phyloP scores from a whole-genome alignment of 2,797 vertebrate species.

The Hephaestus fuliginosus region DNA sequence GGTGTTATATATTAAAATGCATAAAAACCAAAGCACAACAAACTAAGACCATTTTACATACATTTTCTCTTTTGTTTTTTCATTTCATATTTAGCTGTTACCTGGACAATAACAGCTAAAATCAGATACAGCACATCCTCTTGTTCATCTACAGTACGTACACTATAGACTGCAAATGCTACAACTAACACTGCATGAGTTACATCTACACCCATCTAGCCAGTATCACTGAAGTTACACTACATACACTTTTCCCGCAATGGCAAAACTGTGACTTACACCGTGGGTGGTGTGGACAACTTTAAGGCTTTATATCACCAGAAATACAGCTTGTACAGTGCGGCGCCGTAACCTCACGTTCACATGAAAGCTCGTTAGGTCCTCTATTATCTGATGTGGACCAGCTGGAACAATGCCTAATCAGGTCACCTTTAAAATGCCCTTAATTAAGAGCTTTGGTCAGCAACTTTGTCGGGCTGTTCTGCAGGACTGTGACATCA shows the following conservation, averaged over 20 bases:
- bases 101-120: not conserved
- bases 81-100: not conserved
- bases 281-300: not conserved
- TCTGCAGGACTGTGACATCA: constrained; percentile 8
- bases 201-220: not conserved
- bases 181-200: not conserved
- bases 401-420: constrained; percentile 39
- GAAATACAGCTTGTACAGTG: not conserved
- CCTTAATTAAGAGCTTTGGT: constrained; percentile 32
- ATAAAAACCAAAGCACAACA: not conserved
- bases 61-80: not conserved
- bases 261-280: not conserved
- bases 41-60: not conserved
- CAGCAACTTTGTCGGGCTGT: constrained; percentile 12
- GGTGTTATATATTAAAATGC: not conserved
- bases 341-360: constrained; percentile 1
- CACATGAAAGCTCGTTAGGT: constrained; percentile 26
- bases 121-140: not conserved
- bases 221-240: not conserved
- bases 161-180: not conserved
- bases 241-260: not conserved
- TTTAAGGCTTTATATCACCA: not conserved
- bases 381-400: constrained; percentile 28
- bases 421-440: constrained; percentile 50
- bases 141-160: not conserved